phyloP scores from a whole-genome alignment of 2,888 invertebrate genomes.

The Synergus itoensis region DNA sequence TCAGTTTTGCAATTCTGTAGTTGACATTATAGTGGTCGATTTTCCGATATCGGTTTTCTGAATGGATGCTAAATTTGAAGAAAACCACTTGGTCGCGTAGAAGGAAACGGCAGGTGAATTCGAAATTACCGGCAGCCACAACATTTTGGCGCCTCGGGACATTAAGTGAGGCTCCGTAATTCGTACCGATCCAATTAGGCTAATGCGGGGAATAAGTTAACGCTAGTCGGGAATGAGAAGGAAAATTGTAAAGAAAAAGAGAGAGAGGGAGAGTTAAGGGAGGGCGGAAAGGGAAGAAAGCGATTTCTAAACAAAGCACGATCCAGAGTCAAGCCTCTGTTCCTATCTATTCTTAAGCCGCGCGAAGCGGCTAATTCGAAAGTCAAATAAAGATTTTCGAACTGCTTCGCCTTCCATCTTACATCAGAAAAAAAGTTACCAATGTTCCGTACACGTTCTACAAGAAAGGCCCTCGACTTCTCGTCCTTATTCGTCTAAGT shows the following conservation, averaged over 20 bases:
- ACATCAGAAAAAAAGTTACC: constrained; percentile 39
- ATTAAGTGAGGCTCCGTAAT: constrained; percentile 65
- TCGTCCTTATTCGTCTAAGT: neutral
- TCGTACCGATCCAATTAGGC: constrained; percentile 71
- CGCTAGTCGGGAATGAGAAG: constrained; percentile 61
- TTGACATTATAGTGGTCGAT: neutral
- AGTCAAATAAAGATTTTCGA: constrained; percentile 70
- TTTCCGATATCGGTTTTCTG: neutral
- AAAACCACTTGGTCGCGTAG: constrained; percentile 27
- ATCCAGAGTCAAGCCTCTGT: constrained; percentile 59
- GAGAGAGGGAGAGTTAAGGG: neutral
- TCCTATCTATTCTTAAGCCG: constrained; percentile 68
- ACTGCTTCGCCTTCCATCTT: constrained; percentile 42
- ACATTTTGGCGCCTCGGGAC: constrained; percentile 41
- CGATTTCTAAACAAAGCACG: constrained; percentile 73
- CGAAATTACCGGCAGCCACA: constrained; percentile 37
- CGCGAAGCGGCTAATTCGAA: constrained; percentile 70
- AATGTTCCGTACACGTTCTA: neutral
- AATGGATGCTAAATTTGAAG: constrained; percentile 32
- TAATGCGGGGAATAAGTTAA: constrained; percentile 69
- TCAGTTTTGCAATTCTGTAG: neutral
- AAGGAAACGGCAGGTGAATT: constrained; percentile 32
- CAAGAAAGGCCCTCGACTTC: neutral
- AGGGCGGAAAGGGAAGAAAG: constrained; percentile 14
- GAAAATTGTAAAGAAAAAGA: constrained; percentile 42